Conservation (phyloP, 1,140 invertebrate species). For the Delia radicum region DNA sequence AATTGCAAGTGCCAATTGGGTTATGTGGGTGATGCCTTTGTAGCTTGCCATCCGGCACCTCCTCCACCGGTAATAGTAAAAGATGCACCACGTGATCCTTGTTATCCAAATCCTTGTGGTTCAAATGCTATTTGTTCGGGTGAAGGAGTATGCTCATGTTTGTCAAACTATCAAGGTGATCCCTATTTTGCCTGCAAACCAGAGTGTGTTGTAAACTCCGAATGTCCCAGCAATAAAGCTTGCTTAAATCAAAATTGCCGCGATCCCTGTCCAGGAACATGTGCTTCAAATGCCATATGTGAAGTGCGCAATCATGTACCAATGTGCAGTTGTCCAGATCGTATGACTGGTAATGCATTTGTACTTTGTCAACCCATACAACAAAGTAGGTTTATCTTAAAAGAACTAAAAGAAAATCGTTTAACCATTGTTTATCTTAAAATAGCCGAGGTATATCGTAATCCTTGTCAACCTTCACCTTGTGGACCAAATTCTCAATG, state of each 20-base stretch:
- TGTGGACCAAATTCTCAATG: conserved; percentile 70
- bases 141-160: conserved; percentile 72
- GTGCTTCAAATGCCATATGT: conserved; percentile 71
- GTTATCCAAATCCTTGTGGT: conserved; percentile 49
- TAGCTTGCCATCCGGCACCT: conserved; percentile 61
- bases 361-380: conserved; percentile 54
- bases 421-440: conserved; percentile 56
- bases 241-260: conserved; percentile 73
- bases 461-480: conserved; percentile 71
- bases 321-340: conserved; percentile 69
- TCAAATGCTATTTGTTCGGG: conserved; percentile 69
- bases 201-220: conserved; percentile 80
- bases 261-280: conserved; percentile 75
- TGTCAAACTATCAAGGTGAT: conserved; percentile 66
- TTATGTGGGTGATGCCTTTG: conserved; percentile 78
- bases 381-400: conserved; percentile 56
- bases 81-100: conserved; percentile 62
- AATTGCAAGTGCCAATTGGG: conserved; percentile 73
- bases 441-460: conserved; percentile 42
- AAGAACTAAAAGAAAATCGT: background rate
- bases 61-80: conserved; percentile 48
- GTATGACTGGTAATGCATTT: conserved; percentile 77
- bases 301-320: conserved; percentile 77
- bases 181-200: conserved; percentile 72
- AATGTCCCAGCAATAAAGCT: conserved; percentile 71